Conservation (phyloP, 2,113 vertebrate genomes). For the Antennarius striatus region DNA sequence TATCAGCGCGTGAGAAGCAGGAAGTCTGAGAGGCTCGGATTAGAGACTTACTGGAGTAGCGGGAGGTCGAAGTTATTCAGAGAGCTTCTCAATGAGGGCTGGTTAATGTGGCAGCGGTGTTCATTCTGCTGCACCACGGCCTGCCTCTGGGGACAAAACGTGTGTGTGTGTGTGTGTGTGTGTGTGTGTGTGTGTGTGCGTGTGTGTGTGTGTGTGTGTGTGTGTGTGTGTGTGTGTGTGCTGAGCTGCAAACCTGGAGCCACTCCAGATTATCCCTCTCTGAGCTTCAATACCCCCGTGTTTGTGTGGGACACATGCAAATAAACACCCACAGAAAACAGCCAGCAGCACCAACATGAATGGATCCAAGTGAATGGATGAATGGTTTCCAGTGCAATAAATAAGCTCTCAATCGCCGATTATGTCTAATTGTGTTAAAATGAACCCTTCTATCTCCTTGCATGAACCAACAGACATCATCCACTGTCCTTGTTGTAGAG, state of each 20-base stretch:
- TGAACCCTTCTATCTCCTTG: too few species aligned
- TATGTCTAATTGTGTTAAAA: too few species aligned
- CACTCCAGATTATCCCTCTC: constrained; percentile 53
- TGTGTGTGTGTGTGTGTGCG: constrained; percentile 27
- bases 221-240: constrained; percentile 40
- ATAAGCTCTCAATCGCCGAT: too few species aligned
- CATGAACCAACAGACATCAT: too few species aligned
- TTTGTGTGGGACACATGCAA: constrained; percentile 14
- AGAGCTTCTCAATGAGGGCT: constrained; percentile 48
- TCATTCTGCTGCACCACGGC: constrained; percentile 50
- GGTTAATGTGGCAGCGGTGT: constrained; percentile 58
- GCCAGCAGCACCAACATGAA: constrained; percentile 14
- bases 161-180: constrained; percentile 6
- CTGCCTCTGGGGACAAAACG: constrained; percentile 24
- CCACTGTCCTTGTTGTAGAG: too few species aligned
- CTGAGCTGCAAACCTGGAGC: constrained; percentile 46
- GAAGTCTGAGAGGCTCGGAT: constrained; percentile 28
- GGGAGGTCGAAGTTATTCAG: constrained; percentile 28
- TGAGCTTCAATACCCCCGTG: constrained; percentile 36
- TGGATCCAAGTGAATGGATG: constrained; percentile 32
- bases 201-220: constrained; percentile 29
- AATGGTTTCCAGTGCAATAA: background rate
- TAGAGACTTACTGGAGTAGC: constrained; percentile 49
- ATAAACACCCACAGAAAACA: constrained; percentile 12
- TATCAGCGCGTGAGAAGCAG: background rate